Evolutionary conservation across 2,888 invertebrate species (phyloP), one percentile per base, ranked within the genome.

Genomic region (Drosophila barbarae): DNA sequence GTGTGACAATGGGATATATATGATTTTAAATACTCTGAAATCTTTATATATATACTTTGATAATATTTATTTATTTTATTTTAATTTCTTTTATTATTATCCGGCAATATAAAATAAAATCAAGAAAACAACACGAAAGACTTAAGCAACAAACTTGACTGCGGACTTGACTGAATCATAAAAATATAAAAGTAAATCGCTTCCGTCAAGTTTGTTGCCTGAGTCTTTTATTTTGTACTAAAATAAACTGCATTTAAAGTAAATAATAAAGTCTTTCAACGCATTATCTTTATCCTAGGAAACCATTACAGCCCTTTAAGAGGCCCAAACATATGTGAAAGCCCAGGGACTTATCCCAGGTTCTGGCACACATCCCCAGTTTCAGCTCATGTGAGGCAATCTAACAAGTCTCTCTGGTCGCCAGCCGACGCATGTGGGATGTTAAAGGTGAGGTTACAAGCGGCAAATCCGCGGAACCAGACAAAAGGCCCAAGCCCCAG

Each of bases 371-470:
- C 51, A 56, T 56, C 55, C 55, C 55, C 55, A 52, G 21, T 52
- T 68, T 42, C 39, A 67, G 50, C 58, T 23, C 39, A 52, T 67
- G 58, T 65, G 64, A 32, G 53, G 67, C 67, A 69, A 68, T 63
- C 63, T 39, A 58, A 49, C 47, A 68, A 65, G 65, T 47, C 53
- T 54, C 53, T 65, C 53, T 54, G 64, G 39, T 52, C 64, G 64
- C 32, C 54, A 32, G 41, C 26, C 77, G 74, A 84, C 82, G 87
- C 80, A 86, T 86, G 86, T 86, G 87, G 86, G 86, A 86, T 83
- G 86, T 86, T 87, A 85, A 86, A 86, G 86, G 86, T 87, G 87
- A 86, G 86, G 86, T 86, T 84, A 75, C 80, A 72, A 71, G 71
- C 79, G 70, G 66, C 74, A 61, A 68, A 71, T 64, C 54, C 60